Evolutionary conservation across 2,113 vertebrate species (phyloP).

Genomic region (Petrocephalus zakoni): DNA sequence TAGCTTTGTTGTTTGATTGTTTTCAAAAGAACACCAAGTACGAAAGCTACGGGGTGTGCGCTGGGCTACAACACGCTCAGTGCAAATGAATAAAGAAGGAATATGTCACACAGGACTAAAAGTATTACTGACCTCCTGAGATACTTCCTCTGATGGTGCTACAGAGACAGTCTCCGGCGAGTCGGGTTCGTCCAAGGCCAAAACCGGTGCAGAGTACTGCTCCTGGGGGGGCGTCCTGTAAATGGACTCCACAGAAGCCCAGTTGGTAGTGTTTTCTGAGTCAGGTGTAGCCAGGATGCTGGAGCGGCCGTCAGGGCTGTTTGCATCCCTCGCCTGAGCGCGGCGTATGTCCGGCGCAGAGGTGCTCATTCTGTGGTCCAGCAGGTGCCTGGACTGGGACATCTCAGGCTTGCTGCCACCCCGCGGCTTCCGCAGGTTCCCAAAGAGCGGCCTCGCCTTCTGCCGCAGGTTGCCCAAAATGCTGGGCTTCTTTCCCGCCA

Average conservation of each 20-base stretch:
- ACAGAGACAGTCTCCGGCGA: slow-evolving; percentile 6
- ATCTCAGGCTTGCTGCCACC: slow-evolving; percentile 9
- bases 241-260: slow-evolving; percentile 41
- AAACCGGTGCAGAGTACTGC: neutral
- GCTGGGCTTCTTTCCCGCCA: slow-evolving; percentile 52
- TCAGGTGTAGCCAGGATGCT: neutral
- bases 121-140: slow-evolving; percentile 46
- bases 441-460: slow-evolving; percentile 46
- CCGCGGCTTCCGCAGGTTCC: slow-evolving; percentile 36
- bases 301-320: neutral
- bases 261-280: slow-evolving; percentile 28
- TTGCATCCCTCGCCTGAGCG: neutral
- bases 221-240: neutral
- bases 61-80: neutral
- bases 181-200: neutral
- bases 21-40: neutral
- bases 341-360: slow-evolving; percentile 45
- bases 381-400: neutral
- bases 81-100: neutral
- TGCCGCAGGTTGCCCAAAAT: slow-evolving; percentile 49
- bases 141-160: slow-evolving; percentile 23
- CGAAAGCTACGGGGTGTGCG: neutral
- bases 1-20: neutral
- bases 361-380: slow-evolving; percentile 45
- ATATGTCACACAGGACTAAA: neutral